A percentile compares a stretch with the other conserved stretches of the same genome.
phyloP scores from a whole-genome alignment of 2,113 vertebrate genomes.

The Solea solea region DNA sequence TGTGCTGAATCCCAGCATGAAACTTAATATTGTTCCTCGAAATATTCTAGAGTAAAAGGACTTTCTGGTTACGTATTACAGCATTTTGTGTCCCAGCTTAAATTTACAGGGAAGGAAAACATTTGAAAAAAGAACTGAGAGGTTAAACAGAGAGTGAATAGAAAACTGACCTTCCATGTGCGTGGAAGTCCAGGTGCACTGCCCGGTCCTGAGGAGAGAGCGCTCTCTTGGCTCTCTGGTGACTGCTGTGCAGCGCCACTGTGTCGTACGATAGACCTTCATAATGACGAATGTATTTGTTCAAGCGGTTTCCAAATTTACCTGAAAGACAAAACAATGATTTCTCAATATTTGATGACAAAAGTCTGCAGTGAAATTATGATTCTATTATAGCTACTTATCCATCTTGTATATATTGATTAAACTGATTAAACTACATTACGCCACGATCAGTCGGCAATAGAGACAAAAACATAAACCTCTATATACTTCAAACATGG shows the following conservation, averaged over 20 bases:
- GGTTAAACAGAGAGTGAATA: neutral
- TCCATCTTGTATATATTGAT: neutral
- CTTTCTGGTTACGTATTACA: too few species aligned
- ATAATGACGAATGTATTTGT: slow-evolving; percentile 94
- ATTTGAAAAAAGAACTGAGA: too few species aligned
- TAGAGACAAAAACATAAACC: too few species aligned
- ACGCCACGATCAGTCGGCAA: too few species aligned
- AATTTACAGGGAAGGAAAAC: too few species aligned
- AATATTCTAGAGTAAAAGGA: too few species aligned
- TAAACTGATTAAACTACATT: neutral
- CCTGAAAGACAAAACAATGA: slow-evolving; percentile 79
- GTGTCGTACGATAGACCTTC: slow-evolving; percentile 94
- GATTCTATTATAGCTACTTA: neutral
- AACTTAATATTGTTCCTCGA: too few species aligned
- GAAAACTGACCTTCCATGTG: slow-evolving; percentile 92
- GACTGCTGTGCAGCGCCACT: slow-evolving; percentile 90
- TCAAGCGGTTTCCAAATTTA: slow-evolving; percentile 89
- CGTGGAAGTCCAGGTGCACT: slow-evolving; percentile 91
- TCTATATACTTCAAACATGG: too few species aligned
- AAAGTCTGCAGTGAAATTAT: neutral
- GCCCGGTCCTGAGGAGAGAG: slow-evolving; percentile 88
- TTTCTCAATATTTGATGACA: slow-evolving; percentile 12
- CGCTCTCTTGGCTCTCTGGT: slow-evolving; percentile 97
- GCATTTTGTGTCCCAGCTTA: too few species aligned
- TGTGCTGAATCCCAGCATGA: too few species aligned